phyloP scores from a whole-genome alignment of 2,797 vertebrate genomes.

The Sebastolobus alascanus region DNA sequence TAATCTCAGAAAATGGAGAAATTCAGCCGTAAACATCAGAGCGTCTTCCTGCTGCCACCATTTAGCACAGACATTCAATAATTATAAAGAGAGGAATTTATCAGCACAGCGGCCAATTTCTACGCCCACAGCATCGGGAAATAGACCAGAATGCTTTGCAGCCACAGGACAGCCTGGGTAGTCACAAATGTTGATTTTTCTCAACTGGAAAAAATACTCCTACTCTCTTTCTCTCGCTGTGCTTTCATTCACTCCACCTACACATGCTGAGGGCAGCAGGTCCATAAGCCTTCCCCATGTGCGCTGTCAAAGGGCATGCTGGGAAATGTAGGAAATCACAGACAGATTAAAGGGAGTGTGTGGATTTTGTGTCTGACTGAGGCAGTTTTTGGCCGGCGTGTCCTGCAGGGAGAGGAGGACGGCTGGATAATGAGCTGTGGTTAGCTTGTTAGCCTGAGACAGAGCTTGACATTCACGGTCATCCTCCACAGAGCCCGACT shows the following conservation, averaged over 20 bases:
- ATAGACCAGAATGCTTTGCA: constrained; percentile 54
- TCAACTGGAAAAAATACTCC: constrained; percentile 18
- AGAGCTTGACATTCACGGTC: constrained; percentile 46
- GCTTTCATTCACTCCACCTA: constrained; percentile 40
- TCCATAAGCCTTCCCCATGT: background rate
- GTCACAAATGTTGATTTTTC: constrained; percentile 14
- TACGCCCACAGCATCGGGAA: constrained; percentile 45
- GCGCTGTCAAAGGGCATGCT: constrained; percentile 22
- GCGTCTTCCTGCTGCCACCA: background rate
- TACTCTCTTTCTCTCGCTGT: background rate
- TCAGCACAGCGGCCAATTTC: constrained; percentile 17
- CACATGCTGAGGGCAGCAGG: constrained; percentile 24
- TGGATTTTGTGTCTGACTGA: constrained; percentile 14
- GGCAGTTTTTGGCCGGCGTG: background rate
- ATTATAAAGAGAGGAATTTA: constrained; percentile 17
- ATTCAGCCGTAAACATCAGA: background rate
- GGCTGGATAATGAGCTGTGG: constrained; percentile 44
- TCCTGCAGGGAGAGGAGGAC: background rate
- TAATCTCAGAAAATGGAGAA: background rate
- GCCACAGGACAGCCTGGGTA: background rate
- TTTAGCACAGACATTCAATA: background rate
- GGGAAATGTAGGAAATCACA: constrained; percentile 32
- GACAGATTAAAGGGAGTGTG: background rate
- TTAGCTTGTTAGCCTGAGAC: constrained; percentile 54
- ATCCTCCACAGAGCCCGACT: constrained; percentile 26